Percentiles rank a stretch among this genome's conserved stretches.
Conservation (phyloP, 2,888 invertebrate genomes). For the Drosophila rubida region DNA sequence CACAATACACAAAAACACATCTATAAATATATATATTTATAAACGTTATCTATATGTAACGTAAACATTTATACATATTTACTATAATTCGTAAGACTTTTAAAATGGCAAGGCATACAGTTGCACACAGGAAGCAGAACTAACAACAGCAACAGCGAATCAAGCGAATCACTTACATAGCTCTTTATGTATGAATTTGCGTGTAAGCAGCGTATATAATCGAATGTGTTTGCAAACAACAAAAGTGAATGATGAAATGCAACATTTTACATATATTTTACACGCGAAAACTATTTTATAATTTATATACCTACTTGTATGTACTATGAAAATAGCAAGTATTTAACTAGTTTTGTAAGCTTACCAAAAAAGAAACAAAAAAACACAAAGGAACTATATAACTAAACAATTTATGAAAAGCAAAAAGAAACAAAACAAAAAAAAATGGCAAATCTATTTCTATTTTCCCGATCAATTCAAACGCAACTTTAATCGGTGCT, state of each 20-base stretch:
- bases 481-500: constrained; percentile 68
- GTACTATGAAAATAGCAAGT: constrained; percentile 79
- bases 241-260: constrained; percentile 46
- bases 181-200: constrained; percentile 41
- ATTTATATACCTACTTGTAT: constrained; percentile 78
- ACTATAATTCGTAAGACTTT: constrained; percentile 81
- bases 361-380: constrained; percentile 49
- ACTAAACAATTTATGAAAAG: constrained; percentile 23
- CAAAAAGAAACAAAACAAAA: constrained; percentile 12
- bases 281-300: constrained; percentile 78
- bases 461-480: constrained; percentile 48
- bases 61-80: constrained; percentile 65
- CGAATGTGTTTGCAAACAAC: constrained; percentile 6
- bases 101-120: constrained; percentile 68
- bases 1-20: constrained; percentile 53
- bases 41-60: constrained; percentile 57
- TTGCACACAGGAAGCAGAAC: constrained; percentile 36
- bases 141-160: constrained; percentile 19
- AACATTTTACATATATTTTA: constrained; percentile 74
- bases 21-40: constrained; percentile 62
- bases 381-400: constrained; percentile 12
- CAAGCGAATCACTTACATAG: constrained; percentile 57
- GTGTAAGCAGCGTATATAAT: constrained; percentile 36
- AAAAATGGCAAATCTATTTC: constrained; percentile 53
- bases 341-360: constrained; percentile 80